Evolutionary conservation across 2,113 vertebrate genomes (phyloP).

Genomic region (Macrotus californicus): DNA sequence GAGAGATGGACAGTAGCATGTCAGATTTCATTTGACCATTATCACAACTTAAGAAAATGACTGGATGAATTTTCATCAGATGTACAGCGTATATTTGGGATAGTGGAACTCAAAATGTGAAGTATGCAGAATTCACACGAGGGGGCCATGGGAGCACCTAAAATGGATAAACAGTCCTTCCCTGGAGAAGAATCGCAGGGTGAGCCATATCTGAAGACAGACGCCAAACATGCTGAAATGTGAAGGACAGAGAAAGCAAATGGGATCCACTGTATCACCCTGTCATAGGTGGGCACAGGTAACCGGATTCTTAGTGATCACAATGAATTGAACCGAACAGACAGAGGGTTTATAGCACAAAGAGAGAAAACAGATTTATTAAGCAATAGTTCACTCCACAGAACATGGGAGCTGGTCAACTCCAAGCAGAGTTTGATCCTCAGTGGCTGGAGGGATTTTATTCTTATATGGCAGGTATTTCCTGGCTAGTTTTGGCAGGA

Average conservation of each 20-base stretch:
- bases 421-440: too few species aligned
- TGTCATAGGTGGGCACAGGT: too few species aligned
- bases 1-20: background rate
- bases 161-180: background rate
- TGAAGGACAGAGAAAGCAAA: background rate
- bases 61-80: background rate
- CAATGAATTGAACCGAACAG: too few species aligned
- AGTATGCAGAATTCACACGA: background rate
- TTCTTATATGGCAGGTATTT: too few species aligned
- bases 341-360: too few species aligned
- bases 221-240: background rate
- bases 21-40: constrained; percentile 11
- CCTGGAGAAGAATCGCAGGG: background rate
- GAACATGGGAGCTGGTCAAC: too few species aligned
- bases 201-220: background rate
- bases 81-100: background rate
- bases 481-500: too few species aligned
- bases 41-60: background rate
- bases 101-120: background rate
- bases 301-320: too few species aligned
- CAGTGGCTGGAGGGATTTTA: too few species aligned
- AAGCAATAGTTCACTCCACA: too few species aligned
- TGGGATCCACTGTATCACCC: background rate
- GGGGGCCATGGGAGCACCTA: background rate
- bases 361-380: too few species aligned